Evolutionary conservation across 2,113 vertebrate species (phyloP), one percentile per base, ranked within the genome.

Genomic region (Sphyrna mokarran): DNA sequence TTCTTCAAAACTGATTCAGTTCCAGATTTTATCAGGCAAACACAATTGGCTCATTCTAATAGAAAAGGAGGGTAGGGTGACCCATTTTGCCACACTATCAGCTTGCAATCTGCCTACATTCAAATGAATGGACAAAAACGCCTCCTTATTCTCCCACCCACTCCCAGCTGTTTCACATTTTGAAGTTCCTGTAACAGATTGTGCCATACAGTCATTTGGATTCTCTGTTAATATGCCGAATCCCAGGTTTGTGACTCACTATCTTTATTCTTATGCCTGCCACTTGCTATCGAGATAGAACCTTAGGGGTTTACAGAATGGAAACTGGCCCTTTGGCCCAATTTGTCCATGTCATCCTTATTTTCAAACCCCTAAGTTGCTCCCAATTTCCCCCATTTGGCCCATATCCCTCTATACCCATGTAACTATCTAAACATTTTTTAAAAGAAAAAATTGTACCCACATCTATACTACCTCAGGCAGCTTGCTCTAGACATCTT

Each of bases 131-230:
- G 78, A 83, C 78, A 83, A 83, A 14, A 83, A 83, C 78, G 78
- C 78, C 78, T 83, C 80, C 37, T 83, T 83, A 83, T 16, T 16
- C 80, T 83, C 80, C 37, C 80, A 43, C 80, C 80, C 80, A 83
- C 80, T 83, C 80, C 80, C 80, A 83, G 80, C 80, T 83, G 80
- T 83, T 83, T 40, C 80, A 83, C 80, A 83, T 83, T 83, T 83
- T 83, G 18, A 83, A 83, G 80, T 83, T 83, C 37, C 80, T 83
- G 80, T 43, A 20, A 83, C 80, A 83, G 80, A 83, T 43, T 83
- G 80, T 83, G 80, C 5, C 37, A 22, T 18, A 43, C n/a, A 43
- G 16, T 83, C 37, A 83, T 83, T 83, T 83, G 80, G 80, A 83
- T 43, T 83, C 80, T 37, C 78, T 83, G 78, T 83, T 20, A 43